These are phyloP conservation scores for Peromyscus eremicus DNA, from an alignment of 2,797 vertebrate genomes.

Conservation along the genomic window DNA sequence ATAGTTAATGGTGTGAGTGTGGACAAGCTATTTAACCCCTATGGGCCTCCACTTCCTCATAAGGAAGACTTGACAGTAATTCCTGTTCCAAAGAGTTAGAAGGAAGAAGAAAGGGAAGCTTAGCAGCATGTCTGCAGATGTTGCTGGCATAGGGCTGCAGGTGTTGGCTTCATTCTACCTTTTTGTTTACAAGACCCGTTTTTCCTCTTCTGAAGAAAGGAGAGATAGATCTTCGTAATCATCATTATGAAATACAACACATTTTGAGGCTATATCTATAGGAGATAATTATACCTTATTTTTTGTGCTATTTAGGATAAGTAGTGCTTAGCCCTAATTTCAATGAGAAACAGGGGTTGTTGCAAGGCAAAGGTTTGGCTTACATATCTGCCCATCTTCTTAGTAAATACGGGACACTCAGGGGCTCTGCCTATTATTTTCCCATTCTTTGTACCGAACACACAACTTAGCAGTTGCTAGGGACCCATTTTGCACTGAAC, in stretches of 20 bases:
- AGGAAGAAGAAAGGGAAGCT: neutral
- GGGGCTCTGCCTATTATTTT: neutral
- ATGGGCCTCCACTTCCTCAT: neutral
- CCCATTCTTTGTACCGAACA: neutral
- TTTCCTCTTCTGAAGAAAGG: constrained; percentile 38
- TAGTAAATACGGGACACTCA: neutral
- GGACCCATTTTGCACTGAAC: neutral
- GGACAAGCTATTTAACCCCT: neutral
- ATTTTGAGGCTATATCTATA: neutral
- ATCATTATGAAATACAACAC: neutral
- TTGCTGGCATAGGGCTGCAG: neutral
- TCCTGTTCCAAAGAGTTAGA: neutral
- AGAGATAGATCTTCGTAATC: neutral
- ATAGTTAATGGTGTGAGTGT: neutral
- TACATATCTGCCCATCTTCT: neutral
- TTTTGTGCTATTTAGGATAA: constrained; percentile 11
- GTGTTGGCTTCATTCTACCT: neutral
- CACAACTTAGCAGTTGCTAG: neutral
- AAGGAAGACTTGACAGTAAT: neutral
- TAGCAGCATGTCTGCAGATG: neutral
- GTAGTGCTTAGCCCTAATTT: neutral
- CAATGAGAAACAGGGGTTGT: neutral
- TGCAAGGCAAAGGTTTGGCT: neutral
- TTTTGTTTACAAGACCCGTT: neutral
- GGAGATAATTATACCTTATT: constrained; percentile 37